A percentile compares a stretch with the other conserved stretches of the same genome.
These are phyloP conservation scores for Tanytarsus gracilentus DNA, from an alignment of 2,888 invertebrate species.

Conservation along the genomic window DNA sequence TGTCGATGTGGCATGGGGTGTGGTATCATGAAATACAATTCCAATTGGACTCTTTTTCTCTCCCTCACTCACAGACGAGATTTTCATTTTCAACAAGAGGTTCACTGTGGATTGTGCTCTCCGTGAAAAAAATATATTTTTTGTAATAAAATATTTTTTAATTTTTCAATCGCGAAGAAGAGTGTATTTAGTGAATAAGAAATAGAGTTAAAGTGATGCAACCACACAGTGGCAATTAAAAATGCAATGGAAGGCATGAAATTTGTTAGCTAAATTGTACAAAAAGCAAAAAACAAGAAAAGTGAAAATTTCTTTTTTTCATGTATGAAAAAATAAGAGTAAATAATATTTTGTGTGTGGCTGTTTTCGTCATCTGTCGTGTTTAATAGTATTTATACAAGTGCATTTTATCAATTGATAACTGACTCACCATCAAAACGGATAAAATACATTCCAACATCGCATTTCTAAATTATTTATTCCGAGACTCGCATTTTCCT, in stretches of 20 bases:
- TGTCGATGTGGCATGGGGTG: too few species aligned
- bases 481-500: too few species aligned
- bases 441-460: too few species aligned
- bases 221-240: neutral
- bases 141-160: too few species aligned
- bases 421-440: neutral
- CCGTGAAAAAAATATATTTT: neutral
- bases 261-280: neutral
- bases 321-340: slow-evolving; percentile 2
- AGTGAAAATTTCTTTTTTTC: neutral
- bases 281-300: slow-evolving; percentile 3
- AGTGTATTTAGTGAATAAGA: neutral
- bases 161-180: too few species aligned
- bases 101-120: neutral
- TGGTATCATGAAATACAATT: too few species aligned
- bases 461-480: too few species aligned
- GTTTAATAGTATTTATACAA: neutral
- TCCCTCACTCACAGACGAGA: neutral
- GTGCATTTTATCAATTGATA: neutral
- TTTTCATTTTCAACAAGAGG: slow-evolving; percentile 4
- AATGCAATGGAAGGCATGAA: neutral
- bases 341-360: too few species aligned
- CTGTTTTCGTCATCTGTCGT: slow-evolving; percentile 4
- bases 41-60: neutral
- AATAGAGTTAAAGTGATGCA: neutral